phyloP scores from a whole-genome alignment of 2,113 vertebrate species.

The Ictalurus furcatus region DNA sequence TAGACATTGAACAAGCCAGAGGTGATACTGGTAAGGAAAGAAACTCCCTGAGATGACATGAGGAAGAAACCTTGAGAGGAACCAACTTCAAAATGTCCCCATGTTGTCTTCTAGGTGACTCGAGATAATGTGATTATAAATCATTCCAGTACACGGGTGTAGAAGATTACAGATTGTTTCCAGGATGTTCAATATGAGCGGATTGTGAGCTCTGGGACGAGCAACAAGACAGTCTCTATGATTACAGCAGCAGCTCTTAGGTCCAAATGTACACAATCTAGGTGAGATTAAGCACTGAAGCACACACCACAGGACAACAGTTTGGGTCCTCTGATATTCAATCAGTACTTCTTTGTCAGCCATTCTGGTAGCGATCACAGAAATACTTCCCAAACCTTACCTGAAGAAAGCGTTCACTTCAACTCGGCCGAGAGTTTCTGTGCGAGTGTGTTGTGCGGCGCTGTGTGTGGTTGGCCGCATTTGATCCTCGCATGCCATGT shows the following conservation, averaged over 20 bases:
- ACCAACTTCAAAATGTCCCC: neutral
- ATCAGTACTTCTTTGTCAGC: neutral
- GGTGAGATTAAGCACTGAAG: neutral
- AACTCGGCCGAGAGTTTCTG: neutral
- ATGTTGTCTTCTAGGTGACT: neutral
- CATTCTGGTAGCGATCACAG: neutral
- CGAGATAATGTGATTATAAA: neutral
- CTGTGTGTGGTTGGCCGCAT: conserved; percentile 55
- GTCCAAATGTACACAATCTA: neutral
- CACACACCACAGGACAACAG: neutral
- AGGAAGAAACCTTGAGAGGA: neutral
- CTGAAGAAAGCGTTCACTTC: conserved; percentile 13
- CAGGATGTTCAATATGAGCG: neutral
- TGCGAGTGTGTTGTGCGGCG: conserved; percentile 35
- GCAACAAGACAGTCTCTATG: neutral
- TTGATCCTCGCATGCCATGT: conserved; percentile 52
- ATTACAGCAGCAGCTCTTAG: neutral
- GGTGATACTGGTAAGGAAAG: neutral
- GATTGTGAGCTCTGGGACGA: neutral
- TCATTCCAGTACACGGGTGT: neutral
- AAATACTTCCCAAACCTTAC: neutral
- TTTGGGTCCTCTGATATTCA: neutral
- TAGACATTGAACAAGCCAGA: neutral
- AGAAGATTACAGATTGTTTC: neutral
- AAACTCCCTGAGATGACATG: neutral